phyloP scores from a whole-genome alignment of 2,888 invertebrate genomes.

The Mechanitis messenoides region DNA sequence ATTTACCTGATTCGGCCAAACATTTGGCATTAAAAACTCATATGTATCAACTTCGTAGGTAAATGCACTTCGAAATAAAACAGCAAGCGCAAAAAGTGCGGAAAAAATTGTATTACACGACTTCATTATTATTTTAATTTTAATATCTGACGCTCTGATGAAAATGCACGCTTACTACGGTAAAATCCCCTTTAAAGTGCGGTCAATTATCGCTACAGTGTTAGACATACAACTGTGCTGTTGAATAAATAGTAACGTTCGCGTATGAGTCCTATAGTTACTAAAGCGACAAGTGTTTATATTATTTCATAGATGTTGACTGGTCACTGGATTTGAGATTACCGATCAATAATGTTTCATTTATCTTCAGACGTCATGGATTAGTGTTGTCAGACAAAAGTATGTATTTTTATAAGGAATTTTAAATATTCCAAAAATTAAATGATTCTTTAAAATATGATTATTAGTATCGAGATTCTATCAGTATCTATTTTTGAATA shows the following conservation, averaged over 20 bases:
- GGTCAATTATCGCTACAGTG: conserved; percentile 9
- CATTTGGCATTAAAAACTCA: conserved; percentile 88
- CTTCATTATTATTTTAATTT: conserved; percentile 20
- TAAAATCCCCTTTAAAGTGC: conserved; percentile 18
- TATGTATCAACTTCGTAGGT: conserved; percentile 72
- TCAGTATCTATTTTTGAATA: no score
- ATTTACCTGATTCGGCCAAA: conserved; percentile 86
- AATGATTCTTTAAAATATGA: no score
- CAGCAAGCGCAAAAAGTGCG: conserved; percentile 21
- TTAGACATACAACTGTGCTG: conserved; percentile 15
- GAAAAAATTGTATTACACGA: conserved; percentile 22
- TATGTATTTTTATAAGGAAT: not conserved
- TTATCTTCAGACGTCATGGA: conserved; percentile 48
- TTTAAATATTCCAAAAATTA: not conserved
- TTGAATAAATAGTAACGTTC: conserved; percentile 29
- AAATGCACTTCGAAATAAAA: conserved; percentile 27
- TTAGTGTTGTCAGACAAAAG: conserved; percentile 36
- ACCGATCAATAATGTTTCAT: conserved; percentile 46
- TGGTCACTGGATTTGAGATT: conserved; percentile 9
- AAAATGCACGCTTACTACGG: conserved; percentile 18
- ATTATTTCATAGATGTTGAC: conserved; percentile 37
- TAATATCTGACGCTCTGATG: conserved; percentile 1
- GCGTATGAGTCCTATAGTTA: conserved; percentile 18
- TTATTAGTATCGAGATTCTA: no score
- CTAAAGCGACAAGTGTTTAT: conserved; percentile 48